Base-by-base conservation (phyloP, 1,140 invertebrate genomes). In the Pachyrhynchus sulphureomaculatus region DNA sequence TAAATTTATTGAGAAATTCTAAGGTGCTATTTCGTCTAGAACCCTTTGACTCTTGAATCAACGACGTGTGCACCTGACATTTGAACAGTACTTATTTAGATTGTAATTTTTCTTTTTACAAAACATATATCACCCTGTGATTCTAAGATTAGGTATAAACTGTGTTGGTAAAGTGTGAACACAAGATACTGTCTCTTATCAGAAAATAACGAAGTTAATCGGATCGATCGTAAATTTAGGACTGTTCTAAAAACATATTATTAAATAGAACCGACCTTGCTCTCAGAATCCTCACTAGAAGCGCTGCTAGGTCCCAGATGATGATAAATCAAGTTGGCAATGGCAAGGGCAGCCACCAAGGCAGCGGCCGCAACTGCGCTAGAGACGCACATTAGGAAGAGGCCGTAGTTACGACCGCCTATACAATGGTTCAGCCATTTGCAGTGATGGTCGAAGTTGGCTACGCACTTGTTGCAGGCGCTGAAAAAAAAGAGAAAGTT, bases 341-440 rank as follows among this genome's bases (percentile, higher is more conserved):
- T 72, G 48, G 86, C 87, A 13, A 92, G 78, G 5, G 80, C 81
- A 48, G 88, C 79, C 12, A 93, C 86, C n/a, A 86, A 79, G 10
- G 88, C 68, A 5, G 87, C 83, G 41, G 89, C 86, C 15, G 89
- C 72, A 51, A 93, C 85, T 2, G 92, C 92, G 18, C 90, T 91
- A n/a, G 88, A 80, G 6, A 97, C 84, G 69, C 91, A 93, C 67
- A n/a, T 83, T 20, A 96, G 82, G 75, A 97, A 98, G 17, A 88
- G 86, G 21, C 80, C 82, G 79, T 98, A 98, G 75, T 98, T 98
- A 58, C 92, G 82, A 6, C 83, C 83, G 0, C 96, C 96, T 18
- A 98, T 86, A 79, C 96, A 99, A 75, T 95, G 95, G 79, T 98
- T 98, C 21, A 99, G 79, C 96, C 96, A 99, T 80, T 96, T 95